Base-by-base conservation (phyloP, 2,888 invertebrate species). In the Epirrhoe tristata region DNA sequence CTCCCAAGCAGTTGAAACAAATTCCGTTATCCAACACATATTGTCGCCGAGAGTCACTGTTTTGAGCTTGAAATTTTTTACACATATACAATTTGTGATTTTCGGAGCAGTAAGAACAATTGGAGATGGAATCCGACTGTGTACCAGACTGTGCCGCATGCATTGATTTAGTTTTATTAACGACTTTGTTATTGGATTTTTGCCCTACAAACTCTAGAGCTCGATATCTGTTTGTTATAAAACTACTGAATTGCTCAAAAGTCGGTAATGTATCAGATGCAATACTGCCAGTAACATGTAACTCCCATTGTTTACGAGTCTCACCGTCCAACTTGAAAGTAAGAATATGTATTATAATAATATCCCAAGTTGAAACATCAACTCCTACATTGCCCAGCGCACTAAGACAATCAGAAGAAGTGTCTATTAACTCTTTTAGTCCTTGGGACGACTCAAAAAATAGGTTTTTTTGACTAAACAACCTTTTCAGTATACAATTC, bases 1-100 rank as follows among this genome's bases (percentile, higher is more conserved):
- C 10, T 31, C 63, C 63, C 32, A 63, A 53, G n/a, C 63, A 63
- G 14, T 59, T 65, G 12, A 59, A 65, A 34, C 64, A 65, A 6
- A 50, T 36, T 8, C 36, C 34, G 31, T 64, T 64, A 5, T 48
- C 5, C 6, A 48, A 14, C 0, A 48, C 63, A 54, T 57, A 58
- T 0, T 52, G 24, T n/a, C 57, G 63, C 0, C 63, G 59, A 12
- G 50, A 12, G 16, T 58, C 58, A 17, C 52, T 43, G 14, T 52
- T 17, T 17, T 46, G 48, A 32, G 46, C 16, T 1, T 39, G 31
- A 51, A 63, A 63, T 5, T n/a, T n/a, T 6, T 57, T 63, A 24
- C 63, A 63, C n/a, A 32, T 5, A 16, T 5, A 12, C 32, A 63
- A 34, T 36, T 48, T 63, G 7, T 63, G 63, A 53, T 17, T 24